Base-by-base conservation (phyloP, 1,140 invertebrate genomes). In the Stegodyphus mimosarum region DNA sequence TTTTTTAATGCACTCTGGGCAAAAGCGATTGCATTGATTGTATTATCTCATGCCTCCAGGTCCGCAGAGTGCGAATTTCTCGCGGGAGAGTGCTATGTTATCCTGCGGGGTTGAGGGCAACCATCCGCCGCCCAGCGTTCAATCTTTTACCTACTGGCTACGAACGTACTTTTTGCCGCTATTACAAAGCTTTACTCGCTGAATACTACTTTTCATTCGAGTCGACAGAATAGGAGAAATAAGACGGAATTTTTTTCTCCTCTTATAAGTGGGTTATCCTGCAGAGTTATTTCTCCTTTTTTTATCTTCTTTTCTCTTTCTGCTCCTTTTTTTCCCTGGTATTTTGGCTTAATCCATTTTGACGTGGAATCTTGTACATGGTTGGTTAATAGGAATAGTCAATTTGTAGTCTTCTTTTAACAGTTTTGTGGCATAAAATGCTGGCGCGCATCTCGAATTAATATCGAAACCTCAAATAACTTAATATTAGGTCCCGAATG, bases 21-120 rank as follows among this genome's bases (percentile, higher is more conserved):
- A 74, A 73, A 74, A 74, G 80, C 80, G 80, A 83, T 83, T 83
- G 69, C 80, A 83, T 83, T 83, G 80, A 83, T 83, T 83, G 71
- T 60, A 83, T 83, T 83, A 83, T 83, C 80, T 83, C 9, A 48
- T 51, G 60, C 71, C 71, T 67, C 48, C 80, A 83, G 80, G 18
- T 33, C 33, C 80, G 15, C 17, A 71, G 51, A 55, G 18, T 49
- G 18, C 78, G 55, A n/a, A 33, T 49, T 13, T 74, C 63, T 67
- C 71, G 66, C 80, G 60, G 80, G 72, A 83, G 74, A 67, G 33
- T 50, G 10, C 80, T 17, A 11, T 13, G 51, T 83, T 83, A 33
- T 71, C 78, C 71, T 74, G 80, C 80, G 80, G 80, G 66, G 60
- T 33, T 18, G 52, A 83, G 74, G 80, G 52, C 71, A 13, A 18